Percentiles rank a stretch among this genome's conserved stretches.
Conservation (phyloP, 1,140 invertebrate species). For the Cherax quadricarinatus region DNA sequence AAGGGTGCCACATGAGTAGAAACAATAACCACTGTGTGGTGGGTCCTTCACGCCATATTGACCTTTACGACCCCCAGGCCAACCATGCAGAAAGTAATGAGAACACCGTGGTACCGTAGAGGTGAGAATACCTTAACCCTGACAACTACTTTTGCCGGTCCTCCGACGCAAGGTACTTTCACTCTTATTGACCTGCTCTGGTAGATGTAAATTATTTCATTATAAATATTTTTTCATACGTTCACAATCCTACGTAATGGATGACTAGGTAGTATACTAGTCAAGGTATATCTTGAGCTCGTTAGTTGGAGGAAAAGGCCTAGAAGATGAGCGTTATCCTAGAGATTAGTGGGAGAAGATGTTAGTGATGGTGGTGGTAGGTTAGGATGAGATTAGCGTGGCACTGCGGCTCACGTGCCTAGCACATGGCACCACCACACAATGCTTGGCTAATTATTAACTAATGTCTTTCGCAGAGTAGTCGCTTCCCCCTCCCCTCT, state of each 20-base stretch:
- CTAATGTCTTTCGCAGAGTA: slow-evolving; percentile 54
- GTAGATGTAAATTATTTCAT: not conserved
- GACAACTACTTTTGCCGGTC: not conserved
- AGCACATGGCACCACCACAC: slow-evolving; percentile 22
- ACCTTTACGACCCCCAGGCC: slow-evolving; percentile 25
- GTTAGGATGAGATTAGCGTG: slow-evolving; percentile 7
- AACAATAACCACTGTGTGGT: slow-evolving; percentile 30
- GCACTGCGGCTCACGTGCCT: slow-evolving; percentile 15
- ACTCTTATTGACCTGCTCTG: not conserved
- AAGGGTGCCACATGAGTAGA: slow-evolving; percentile 6
- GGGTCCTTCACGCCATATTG: slow-evolving; percentile 36
- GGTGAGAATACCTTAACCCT: slow-evolving; percentile 32
- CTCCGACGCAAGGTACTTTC: slow-evolving; percentile 10
- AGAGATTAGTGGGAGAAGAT: too few relatives aligned
- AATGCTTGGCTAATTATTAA: slow-evolving; percentile 54
- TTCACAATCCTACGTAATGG: too few relatives aligned
- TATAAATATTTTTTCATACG: too few relatives aligned
- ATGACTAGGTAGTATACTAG: too few relatives aligned
- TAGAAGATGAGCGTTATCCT: too few relatives aligned
- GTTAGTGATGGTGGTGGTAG: not conserved
- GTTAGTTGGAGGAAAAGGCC: too few relatives aligned
- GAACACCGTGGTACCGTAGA: not conserved
- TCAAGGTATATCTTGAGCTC: too few relatives aligned
- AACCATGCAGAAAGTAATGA: slow-evolving; percentile 22
- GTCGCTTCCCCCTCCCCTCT: not conserved